Conservation (phyloP, 2,113 vertebrate genomes). For the Ariopsis seemanni region DNA sequence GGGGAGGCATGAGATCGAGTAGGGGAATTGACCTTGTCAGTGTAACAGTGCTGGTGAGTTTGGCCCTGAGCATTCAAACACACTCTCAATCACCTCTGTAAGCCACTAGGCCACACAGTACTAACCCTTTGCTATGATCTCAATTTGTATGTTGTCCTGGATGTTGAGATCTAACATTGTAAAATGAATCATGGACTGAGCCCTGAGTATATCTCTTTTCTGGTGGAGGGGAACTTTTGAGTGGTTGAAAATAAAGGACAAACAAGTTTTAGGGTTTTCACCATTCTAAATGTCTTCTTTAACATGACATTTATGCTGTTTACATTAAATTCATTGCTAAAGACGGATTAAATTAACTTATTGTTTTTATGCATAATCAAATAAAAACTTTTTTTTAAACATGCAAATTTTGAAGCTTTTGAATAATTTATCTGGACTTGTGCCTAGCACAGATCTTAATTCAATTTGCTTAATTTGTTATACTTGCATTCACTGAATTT, state of each 20-base stretch:
- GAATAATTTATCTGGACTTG: conserved; percentile 28
- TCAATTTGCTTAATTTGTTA: conserved; percentile 46
- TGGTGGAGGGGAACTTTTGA: conserved; percentile 61
- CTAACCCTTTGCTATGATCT: conserved; percentile 76
- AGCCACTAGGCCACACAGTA: conserved; percentile 75
- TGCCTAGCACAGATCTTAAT: conserved; percentile 30
- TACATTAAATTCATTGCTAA: conserved; percentile 15
- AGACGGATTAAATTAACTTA: conserved; percentile 9
- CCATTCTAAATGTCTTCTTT: neutral
- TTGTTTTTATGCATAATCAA: conserved; percentile 27
- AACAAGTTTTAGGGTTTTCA: neutral
- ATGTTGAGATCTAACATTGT: conserved; percentile 61
- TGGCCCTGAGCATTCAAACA: conserved; percentile 81
- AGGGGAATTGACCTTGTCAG: conserved; percentile 74
- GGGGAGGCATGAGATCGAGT: conserved; percentile 50
- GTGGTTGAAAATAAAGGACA: conserved; percentile 32
- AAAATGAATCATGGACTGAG: conserved; percentile 72
- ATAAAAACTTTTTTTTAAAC: conserved; percentile 15
- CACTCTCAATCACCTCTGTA: conserved; percentile 78
- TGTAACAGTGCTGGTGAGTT: conserved; percentile 79
- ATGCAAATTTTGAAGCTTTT: conserved; percentile 28
- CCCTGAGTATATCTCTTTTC: conserved; percentile 57
- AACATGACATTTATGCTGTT: neutral
- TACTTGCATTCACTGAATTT: conserved; percentile 45
- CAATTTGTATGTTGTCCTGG: conserved; percentile 80